Evolutionary conservation across 2,797 vertebrate genomes (phyloP).

Genomic region (Anguilla anguilla): DNA sequence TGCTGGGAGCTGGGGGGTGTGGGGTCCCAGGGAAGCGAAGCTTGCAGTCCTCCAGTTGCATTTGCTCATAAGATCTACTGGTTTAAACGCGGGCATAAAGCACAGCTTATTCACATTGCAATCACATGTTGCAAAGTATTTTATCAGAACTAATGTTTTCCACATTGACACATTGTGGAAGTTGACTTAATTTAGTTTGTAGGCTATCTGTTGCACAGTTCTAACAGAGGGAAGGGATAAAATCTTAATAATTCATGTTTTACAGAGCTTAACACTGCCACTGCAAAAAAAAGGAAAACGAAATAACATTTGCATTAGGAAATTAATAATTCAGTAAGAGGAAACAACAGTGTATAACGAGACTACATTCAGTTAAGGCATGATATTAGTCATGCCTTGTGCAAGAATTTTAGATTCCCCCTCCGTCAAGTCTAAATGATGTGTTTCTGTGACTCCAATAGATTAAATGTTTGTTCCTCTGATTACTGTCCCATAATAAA

Average conservation of each 20-base stretch:
- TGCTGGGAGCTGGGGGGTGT: conserved; percentile 46
- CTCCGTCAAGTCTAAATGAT: not conserved
- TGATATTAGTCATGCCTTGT: conserved; percentile 30
- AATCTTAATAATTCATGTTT: conserved; percentile 47
- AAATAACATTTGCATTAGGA: conserved; percentile 40
- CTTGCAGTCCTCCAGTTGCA: conserved; percentile 50
- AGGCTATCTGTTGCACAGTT: conserved; percentile 22
- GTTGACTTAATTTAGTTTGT: conserved; percentile 23
- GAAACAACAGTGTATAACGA: conserved; percentile 34
- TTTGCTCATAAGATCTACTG: conserved; percentile 46
- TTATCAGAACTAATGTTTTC: conserved; percentile 8
- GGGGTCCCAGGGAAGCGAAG: conserved; percentile 51
- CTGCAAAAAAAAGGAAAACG: conserved; percentile 21
- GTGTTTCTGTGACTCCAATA: conserved; percentile 18
- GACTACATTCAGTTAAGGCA: conserved; percentile 37
- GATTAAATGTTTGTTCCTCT: conserved; percentile 36
- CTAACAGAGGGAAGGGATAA: conserved; percentile 29
- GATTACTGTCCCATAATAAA: conserved; percentile 9
- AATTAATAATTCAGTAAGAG: conserved; percentile 52
- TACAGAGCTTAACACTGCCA: conserved; percentile 33
- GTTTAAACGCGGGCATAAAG: conserved; percentile 39
- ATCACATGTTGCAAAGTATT: conserved; percentile 26
- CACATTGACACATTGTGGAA: not conserved
- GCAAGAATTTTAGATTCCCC: conserved; percentile 12
- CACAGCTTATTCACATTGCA: conserved; percentile 15